phyloP scores from a whole-genome alignment of 2,797 vertebrate genomes.

The Thamnophis elegans region DNA sequence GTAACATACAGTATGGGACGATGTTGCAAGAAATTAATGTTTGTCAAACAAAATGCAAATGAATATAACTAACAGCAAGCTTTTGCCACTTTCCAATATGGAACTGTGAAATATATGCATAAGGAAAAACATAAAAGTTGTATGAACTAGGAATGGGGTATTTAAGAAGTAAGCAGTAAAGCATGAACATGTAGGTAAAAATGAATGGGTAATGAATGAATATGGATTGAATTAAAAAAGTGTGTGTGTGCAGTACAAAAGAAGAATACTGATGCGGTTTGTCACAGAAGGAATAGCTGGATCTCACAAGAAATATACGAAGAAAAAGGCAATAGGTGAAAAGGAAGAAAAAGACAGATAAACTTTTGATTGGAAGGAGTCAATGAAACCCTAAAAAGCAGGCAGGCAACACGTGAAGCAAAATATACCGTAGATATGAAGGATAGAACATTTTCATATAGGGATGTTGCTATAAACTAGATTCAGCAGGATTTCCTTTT shows the following conservation, averaged over 20 bases:
- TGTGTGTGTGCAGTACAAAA: neutral
- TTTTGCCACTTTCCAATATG: neutral
- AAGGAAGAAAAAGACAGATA: neutral
- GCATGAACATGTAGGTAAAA: neutral
- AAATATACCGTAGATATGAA: neutral
- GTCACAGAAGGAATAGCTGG: neutral
- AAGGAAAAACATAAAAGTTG: neutral
- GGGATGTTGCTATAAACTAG: neutral
- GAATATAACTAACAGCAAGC: neutral
- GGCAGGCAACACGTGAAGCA: neutral
- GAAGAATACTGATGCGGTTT: neutral
- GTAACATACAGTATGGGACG: neutral
- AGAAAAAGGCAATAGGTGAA: neutral
- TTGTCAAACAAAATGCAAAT: neutral
- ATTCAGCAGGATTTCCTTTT: neutral
- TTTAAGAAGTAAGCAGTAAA: neutral
- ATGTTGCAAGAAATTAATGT: neutral
- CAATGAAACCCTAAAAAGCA: neutral
- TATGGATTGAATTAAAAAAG: neutral
- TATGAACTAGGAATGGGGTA: neutral
- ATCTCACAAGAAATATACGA: neutral
- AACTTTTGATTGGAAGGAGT: neutral
- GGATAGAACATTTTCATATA: neutral
- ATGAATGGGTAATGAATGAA: neutral
- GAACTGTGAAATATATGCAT: neutral